Conservation (phyloP, 1,140 invertebrate genomes). For the Plectrocnemia conspersa region DNA sequence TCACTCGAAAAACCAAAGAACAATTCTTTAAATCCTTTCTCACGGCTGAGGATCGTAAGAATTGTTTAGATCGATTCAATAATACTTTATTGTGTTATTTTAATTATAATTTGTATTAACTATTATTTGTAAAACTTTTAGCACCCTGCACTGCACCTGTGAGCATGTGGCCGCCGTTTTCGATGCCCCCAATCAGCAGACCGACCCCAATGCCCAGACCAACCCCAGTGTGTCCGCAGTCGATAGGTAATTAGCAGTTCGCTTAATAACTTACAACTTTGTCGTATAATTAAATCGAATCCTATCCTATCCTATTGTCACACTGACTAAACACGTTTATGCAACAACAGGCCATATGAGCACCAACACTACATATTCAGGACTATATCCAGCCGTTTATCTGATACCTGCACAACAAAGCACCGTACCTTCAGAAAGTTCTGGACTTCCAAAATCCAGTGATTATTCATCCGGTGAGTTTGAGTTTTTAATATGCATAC, state of each 20-base stretch:
- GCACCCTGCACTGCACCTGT: constrained; percentile 32
- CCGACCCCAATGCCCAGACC: constrained; percentile 39
- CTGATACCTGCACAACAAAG: constrained; percentile 51
- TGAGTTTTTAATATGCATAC: background rate
- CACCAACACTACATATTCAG: constrained; percentile 24
- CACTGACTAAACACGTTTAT: background rate
- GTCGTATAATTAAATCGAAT: too few relatives aligned
- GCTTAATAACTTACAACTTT: too few relatives aligned
- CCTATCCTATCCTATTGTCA: too few relatives aligned
- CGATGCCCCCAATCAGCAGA: constrained; percentile 47
- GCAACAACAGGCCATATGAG: too few relatives aligned
- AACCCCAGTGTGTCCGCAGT: too few relatives aligned
- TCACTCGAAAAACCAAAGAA: too few relatives aligned
- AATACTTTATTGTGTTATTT: too few relatives aligned
- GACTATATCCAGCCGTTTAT: constrained; percentile 54
- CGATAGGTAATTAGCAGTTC: too few relatives aligned
- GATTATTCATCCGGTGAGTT: constrained; percentile 3
- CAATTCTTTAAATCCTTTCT: too few relatives aligned
- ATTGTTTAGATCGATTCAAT: too few relatives aligned
- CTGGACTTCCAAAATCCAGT: constrained; percentile 29
- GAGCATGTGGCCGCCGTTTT: constrained; percentile 59
- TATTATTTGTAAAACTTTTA: background rate
- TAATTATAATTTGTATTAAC: too few relatives aligned
- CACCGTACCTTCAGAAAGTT: constrained; percentile 36
- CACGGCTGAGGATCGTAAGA: too few relatives aligned